Evolutionary conservation across 1,140 invertebrate species (phyloP).

Genomic region (Atta colombica): DNA sequence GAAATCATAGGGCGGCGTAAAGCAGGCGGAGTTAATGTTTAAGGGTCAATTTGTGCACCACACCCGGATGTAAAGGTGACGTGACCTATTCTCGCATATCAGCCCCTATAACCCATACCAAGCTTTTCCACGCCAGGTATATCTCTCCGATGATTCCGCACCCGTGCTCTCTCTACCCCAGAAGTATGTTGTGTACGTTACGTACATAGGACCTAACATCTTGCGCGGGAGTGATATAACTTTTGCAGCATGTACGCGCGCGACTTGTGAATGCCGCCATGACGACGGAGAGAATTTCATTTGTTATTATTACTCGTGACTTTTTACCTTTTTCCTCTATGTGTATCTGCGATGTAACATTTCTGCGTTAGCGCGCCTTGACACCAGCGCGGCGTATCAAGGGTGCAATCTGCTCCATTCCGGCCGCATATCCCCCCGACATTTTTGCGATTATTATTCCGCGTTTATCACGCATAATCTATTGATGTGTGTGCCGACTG

Average conservation of each 20-base stretch:
- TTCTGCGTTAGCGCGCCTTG: slow-evolving; percentile 14
- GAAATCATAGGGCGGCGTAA: slow-evolving; percentile 21
- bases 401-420: slow-evolving; percentile 26
- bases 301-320: slow-evolving; percentile 55
- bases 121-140: not conserved
- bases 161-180: not conserved
- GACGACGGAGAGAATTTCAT: slow-evolving; percentile 45
- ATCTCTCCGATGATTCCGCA: not conserved
- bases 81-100: slow-evolving; percentile 13
- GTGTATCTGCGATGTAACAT: slow-evolving; percentile 22
- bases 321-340: slow-evolving; percentile 10
- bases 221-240: slow-evolving; percentile 47
- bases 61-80: slow-evolving; percentile 60
- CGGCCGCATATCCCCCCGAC: not conserved
- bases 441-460: not conserved
- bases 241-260: slow-evolving; percentile 35
- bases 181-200: slow-evolving; percentile 42
- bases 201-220: slow-evolving; percentile 52
- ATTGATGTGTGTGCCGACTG: not conserved
- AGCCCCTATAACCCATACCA: not conserved
- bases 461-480: not conserved
- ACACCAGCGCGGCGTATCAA: not conserved
- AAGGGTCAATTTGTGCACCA: slow-evolving; percentile 61
- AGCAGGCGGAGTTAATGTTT: slow-evolving; percentile 51
- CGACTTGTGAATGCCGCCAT: not conserved